Base-by-base conservation (phyloP, 2,888 invertebrate species). In the Embidobia sp. region DNA sequence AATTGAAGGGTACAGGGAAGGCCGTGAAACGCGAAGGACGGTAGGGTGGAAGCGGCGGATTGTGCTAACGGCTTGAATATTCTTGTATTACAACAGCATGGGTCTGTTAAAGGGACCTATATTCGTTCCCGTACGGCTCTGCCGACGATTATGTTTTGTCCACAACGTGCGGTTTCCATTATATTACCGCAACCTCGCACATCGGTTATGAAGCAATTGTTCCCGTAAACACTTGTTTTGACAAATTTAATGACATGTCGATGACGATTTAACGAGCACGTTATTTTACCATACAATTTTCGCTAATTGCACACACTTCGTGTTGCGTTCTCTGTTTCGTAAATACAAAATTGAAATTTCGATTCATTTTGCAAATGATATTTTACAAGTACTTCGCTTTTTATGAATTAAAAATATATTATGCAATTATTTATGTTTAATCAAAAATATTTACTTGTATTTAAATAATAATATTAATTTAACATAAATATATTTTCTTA, bases 31-130 rank as follows among this genome's bases (percentile, higher is more conserved):
- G 10, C 15, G n/a, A n/a, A 19, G 40, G 13, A 37, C 51, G 29
- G 49, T 49, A 35, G 16, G 19, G 35, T 35, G 35, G 57, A 15
- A 64, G 16, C 42, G 79, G 73, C 81, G 85, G 83, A 83, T 84
- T 76, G 86, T 82, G 16, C 86, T 85, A 87, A 88, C 88, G 80
- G 86, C 87, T 88, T 87, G 83, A 88, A 88, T 85, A 86, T 80
- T 83, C 87, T n/a, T 82, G 84, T 83, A 87, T 87, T 88, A 84
- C 83, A 81, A 18, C 55, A 10, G 81, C 80, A 83, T 46, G 40
- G 80, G 79, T 80, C 80, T 69, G 84, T 87, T 88, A 87, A 87
- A 88, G 87, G 82, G 85, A 84, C 83, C 84, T 83, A 84, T 82
- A 83, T 83, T 81, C 83, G 10, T 31, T 33, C 33, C 33, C 10